phyloP scores from a whole-genome alignment of 2,888 invertebrate genomes.

The Drymonia ruficornis region DNA sequence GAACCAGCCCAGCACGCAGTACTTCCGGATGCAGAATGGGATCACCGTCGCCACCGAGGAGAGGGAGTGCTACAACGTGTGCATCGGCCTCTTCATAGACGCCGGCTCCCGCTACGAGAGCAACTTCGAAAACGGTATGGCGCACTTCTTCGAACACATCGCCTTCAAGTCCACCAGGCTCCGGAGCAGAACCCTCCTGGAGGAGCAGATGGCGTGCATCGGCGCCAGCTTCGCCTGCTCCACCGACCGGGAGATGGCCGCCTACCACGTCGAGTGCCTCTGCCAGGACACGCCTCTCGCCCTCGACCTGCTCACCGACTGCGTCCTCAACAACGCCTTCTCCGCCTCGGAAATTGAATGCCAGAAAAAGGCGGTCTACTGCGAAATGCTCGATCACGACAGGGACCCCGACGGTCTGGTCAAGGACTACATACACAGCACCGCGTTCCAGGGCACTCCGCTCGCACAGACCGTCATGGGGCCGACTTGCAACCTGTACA shows the following conservation, averaged over 20 bases:
- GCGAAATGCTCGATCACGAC: conserved; percentile 68
- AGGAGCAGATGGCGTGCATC: conserved; percentile 96
- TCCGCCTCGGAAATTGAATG: conserved; percentile 53
- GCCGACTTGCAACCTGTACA: conserved; percentile 87
- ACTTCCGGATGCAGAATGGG: conserved; percentile 91
- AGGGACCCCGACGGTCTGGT: conserved; percentile 49
- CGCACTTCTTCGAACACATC: conserved; percentile 76
- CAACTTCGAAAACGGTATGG: conserved; percentile 58
- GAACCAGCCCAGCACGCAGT: conserved; percentile 93
- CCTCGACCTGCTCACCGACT: conserved; percentile 96
- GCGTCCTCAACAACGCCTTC: conserved; percentile 92
- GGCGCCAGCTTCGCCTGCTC: conserved; percentile 98
- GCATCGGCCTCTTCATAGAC: conserved; percentile 62
- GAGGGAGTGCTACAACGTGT: conserved; percentile 87
- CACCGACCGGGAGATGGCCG: conserved; percentile 97
- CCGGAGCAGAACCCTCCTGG: conserved; percentile 92
- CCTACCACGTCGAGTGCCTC: conserved; percentile 97
- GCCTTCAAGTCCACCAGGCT: conserved; percentile 86
- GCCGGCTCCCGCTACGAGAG: conserved; percentile 68
- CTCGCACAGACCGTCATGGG: conserved; percentile 80
- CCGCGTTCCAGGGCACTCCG: conserved; percentile 76
- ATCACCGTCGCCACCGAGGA: conserved; percentile 97
- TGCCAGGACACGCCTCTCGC: conserved; percentile 93
- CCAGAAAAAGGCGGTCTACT: conserved; percentile 60
- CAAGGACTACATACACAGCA: conserved; percentile 69